phyloP scores from a whole-genome alignment of 2,888 invertebrate species.

The Anthophora plumipes region DNA sequence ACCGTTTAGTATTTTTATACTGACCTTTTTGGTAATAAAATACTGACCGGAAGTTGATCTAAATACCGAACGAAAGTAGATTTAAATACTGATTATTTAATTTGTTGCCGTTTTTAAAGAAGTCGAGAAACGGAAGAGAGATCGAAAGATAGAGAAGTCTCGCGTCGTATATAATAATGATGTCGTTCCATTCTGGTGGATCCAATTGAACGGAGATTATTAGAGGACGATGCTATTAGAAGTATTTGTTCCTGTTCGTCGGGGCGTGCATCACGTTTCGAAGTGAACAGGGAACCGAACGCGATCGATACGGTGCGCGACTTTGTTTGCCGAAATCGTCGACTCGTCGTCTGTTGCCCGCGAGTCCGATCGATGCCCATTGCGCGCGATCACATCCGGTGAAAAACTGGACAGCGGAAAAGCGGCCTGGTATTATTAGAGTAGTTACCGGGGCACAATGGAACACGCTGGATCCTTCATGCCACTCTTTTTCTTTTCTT shows the following conservation, averaged over 20 bases:
- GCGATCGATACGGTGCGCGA: constrained; percentile 16
- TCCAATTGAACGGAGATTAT: constrained; percentile 7
- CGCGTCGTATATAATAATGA: neutral
- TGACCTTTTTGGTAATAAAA: too few relatives aligned
- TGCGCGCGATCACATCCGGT: neutral
- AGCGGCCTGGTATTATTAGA: constrained; percentile 9
- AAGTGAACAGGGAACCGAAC: neutral
- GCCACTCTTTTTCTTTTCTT: neutral
- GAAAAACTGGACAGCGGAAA: neutral
- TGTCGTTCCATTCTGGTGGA: neutral
- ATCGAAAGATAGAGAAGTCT: too few relatives aligned
- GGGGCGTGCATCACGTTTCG: neutral
- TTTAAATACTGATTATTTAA: too few relatives aligned
- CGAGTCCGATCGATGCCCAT: neutral
- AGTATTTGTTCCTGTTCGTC: constrained; percentile 12
- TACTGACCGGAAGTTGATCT: too few relatives aligned
- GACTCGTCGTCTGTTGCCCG: neutral
- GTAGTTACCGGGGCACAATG: constrained; percentile 20
- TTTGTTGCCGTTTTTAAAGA: too few relatives aligned
- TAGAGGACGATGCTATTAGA: constrained; percentile 1
- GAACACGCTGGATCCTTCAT: neutral
- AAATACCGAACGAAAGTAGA: too few relatives aligned
- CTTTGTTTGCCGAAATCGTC: constrained; percentile 28
- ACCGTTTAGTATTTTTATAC: too few relatives aligned
- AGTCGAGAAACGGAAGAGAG: too few relatives aligned